Conservation (phyloP, 2,797 vertebrate genomes). For the Borostomias antarcticus region DNA sequence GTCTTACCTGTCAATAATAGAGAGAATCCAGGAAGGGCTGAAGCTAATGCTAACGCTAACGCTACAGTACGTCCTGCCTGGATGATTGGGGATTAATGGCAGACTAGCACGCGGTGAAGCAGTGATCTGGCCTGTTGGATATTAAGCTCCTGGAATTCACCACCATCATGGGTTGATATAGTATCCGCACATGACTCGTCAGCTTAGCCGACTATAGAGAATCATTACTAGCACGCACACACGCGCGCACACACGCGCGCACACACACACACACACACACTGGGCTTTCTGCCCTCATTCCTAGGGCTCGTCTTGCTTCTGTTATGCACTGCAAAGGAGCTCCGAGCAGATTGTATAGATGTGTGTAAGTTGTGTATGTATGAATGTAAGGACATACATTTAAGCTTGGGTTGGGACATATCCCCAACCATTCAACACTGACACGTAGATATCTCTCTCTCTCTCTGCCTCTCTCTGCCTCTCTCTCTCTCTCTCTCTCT, state of each 20-base stretch:
- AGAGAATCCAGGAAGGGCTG: conserved; percentile 1
- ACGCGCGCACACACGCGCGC: conserved; percentile 13
- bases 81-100: neutral
- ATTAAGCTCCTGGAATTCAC: conserved; percentile 8
- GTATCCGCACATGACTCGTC: neutral
- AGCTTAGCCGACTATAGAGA: neutral
- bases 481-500: conserved; percentile 42
- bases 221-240: neutral
- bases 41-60: neutral
- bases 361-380: no score
- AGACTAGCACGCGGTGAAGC: neutral
- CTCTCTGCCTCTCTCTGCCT: no score
- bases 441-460: conserved; percentile 19
- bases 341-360: no score
- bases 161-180: no score
- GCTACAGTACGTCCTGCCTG: no score
- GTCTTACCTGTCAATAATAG: neutral
- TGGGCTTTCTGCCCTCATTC: neutral
- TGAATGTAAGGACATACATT: no score
- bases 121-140: neutral
- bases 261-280: conserved; percentile 17
- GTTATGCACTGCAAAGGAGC: no score
- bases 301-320: no score
- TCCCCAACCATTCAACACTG: conserved; percentile 13
- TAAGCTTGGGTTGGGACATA: neutral